Percentiles rank a stretch among this genome's conserved stretches.
phyloP scores from a whole-genome alignment of 2,113 vertebrate species.

The Lagopus leucura region DNA sequence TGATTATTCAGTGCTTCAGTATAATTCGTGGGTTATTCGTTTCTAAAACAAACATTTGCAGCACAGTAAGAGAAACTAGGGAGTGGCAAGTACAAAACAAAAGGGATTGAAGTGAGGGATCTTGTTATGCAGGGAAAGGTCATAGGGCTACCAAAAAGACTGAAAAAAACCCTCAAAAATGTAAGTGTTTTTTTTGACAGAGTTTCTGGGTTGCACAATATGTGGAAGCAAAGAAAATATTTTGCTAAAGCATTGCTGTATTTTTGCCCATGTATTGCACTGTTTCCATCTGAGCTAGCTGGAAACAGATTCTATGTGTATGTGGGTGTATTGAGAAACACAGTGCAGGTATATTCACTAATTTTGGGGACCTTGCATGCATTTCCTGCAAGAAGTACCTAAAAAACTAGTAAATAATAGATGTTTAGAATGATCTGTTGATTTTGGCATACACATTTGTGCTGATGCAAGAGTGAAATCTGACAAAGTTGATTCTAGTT shows the following conservation, averaged over 20 bases:
- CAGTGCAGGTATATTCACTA: background rate
- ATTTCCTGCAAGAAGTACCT: background rate
- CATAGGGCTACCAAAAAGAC: background rate
- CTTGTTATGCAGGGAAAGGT: background rate
- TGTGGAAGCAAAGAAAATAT: background rate
- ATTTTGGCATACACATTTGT: background rate
- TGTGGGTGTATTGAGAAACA: background rate
- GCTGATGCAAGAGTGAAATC: background rate
- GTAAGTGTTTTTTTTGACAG: too few relatives aligned
- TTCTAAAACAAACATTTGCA: background rate
- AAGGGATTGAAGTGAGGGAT: background rate
- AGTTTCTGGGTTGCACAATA: background rate
- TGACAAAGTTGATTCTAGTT: background rate
- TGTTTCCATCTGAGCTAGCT: background rate
- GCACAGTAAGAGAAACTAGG: background rate
- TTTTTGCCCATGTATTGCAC: background rate
- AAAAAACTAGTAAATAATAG: background rate
- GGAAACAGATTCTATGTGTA: background rate
- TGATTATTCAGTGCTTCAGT: background rate
- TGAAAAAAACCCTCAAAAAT: background rate
- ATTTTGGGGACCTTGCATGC: fast-evolving
- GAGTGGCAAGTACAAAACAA: background rate
- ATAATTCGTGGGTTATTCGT: background rate
- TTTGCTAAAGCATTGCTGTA: background rate
- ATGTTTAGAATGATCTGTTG: background rate